Evolutionary conservation across 2,888 invertebrate genomes (phyloP), one percentile per base, ranked within the genome.

Genomic region (Diplolepis rosae): DNA sequence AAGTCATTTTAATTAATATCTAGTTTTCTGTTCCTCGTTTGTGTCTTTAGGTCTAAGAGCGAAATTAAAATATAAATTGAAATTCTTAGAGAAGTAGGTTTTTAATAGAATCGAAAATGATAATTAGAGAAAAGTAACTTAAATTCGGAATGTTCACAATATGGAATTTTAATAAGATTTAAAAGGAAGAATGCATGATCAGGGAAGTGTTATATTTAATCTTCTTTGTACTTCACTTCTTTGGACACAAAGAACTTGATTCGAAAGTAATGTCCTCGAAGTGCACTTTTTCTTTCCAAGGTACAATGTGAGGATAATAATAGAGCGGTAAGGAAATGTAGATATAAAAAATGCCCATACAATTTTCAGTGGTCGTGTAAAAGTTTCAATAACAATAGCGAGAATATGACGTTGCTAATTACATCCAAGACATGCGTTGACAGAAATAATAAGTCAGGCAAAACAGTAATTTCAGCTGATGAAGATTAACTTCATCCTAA

Each of bases 361-460:
- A 28, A 27, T 28, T 7, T 15, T 13, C 15, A 28, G 13, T 7
- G 5, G 15, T 28, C 5, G 28, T 7, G 7, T 15, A 52, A 52
- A 51, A 52, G 28, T 52, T 30, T 13, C 7, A 28, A 52, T 30
- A 7, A 2, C 1, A 52, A 52, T 52, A 15, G 15, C 28, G 7
- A 52, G 6, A 28, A 7, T 52, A n/a, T n/a, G 15, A 28, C 5
- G n/a, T 28, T 52, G 28, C 27, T 52, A 52, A 52, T 52, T 28
- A 52, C 28, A 52, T 6, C 15, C 6, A 27, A 13, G 13, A 28
- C n/a, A 2, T 28, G 27, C 28, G n/a, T 52, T 52, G 28, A 52
- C 28, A 28, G 28, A 27, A 52, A 48, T 48, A 48, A 48, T 52
- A 52, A 51, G 51, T 51, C 24, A 52, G 13, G 52, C 15, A 9